Conservation (phyloP, 1,140 invertebrate species). For the Holotrichia oblita region DNA sequence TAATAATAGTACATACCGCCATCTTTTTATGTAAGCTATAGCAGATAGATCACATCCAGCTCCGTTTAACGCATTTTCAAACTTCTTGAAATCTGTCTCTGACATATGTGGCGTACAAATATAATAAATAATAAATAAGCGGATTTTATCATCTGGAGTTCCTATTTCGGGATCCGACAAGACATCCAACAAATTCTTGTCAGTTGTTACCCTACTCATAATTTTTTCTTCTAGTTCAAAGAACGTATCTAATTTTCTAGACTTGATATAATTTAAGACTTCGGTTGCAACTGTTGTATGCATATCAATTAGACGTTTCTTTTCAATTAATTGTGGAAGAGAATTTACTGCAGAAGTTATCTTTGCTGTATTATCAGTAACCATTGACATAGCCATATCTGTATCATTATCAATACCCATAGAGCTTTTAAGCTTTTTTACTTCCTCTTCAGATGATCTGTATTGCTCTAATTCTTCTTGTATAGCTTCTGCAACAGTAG, state of each 20-base stretch:
- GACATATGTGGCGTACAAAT: conserved; percentile 83
- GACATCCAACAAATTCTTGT: conserved; percentile 81
- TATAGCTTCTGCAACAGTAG: conserved; percentile 96
- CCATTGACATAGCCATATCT: conserved; percentile 79
- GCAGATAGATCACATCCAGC: conserved; percentile 88
- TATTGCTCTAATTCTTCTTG: conserved; percentile 98
- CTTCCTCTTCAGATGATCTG: conserved; percentile 92
- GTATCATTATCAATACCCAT: conserved; percentile 88
- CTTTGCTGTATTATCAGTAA: conserved; percentile 93
- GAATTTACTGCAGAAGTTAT: conserved; percentile 95
- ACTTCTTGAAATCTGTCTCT: conserved; percentile 85
- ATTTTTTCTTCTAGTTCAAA: conserved; percentile 99
- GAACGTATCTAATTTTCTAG: conserved; percentile 90
- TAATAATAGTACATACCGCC: too few species aligned
- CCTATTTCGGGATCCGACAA: conserved; percentile 88
- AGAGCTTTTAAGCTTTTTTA: conserved; percentile 91
- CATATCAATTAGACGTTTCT: conserved; percentile 97
- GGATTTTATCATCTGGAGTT: conserved; percentile 90
- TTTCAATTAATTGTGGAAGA: conserved; percentile 95
- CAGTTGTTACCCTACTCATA: conserved; percentile 83
- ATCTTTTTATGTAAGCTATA: conserved; percentile 87
- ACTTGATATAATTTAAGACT: conserved; percentile 92
- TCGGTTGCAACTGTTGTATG: conserved; percentile 97
- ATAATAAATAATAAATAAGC: conserved; percentile 95
- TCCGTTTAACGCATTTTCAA: conserved; percentile 78